These are phyloP conservation scores for Chirona hameri DNA, from an alignment of 2,888 invertebrate genomes.

Conservation along the genomic window DNA sequence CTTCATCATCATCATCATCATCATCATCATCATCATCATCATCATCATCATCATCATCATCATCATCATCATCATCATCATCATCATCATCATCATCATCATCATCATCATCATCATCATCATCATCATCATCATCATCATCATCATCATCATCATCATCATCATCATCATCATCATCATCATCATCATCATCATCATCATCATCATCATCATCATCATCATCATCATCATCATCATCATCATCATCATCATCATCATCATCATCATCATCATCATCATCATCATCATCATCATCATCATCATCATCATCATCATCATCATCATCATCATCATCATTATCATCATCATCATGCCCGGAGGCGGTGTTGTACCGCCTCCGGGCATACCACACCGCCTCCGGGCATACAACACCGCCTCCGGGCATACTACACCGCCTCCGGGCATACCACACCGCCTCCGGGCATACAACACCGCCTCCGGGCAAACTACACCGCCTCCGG, in stretches of 20 bases:
- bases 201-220: neutral
- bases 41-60: slow-evolving; percentile 22
- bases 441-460: too few relatives aligned
- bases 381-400: too few relatives aligned
- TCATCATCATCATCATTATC: slow-evolving; percentile 22
- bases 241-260: slow-evolving; percentile 23
- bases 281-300: slow-evolving; percentile 22
- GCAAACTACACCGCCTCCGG: too few relatives aligned
- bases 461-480: too few relatives aligned
- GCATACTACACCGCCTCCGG: too few relatives aligned
- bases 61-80: slow-evolving; percentile 22
- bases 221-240: neutral
- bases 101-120: slow-evolving; percentile 22
- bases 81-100: slow-evolving; percentile 22
- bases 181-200: slow-evolving; percentile 22
- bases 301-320: slow-evolving; percentile 22
- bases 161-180: slow-evolving; percentile 22
- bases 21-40: slow-evolving; percentile 7
- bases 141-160: slow-evolving; percentile 22
- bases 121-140: slow-evolving; percentile 22
- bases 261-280: slow-evolving; percentile 22
- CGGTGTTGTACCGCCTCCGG: too few relatives aligned
- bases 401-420: too few relatives aligned
- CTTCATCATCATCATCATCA: slow-evolving; percentile 4
- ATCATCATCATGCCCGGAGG: slow-evolving; percentile 8